phyloP scores from a whole-genome alignment of 2,113 vertebrate species.

The Gallinago media region DNA sequence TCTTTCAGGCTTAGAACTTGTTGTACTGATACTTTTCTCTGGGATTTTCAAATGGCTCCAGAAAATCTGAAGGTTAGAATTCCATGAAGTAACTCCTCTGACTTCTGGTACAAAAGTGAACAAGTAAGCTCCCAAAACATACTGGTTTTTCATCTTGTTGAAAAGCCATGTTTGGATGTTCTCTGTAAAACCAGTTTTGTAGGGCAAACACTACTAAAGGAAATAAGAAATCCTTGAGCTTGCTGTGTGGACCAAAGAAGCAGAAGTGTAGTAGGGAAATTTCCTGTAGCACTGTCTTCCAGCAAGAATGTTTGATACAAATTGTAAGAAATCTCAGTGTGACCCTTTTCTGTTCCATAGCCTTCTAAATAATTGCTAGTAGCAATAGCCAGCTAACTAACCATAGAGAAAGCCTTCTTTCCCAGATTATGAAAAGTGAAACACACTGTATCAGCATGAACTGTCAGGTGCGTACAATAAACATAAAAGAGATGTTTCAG shows the following conservation, averaged over 20 bases:
- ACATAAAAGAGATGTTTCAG: background rate
- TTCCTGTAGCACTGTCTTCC: background rate
- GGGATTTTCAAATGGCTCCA: background rate
- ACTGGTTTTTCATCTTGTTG: background rate
- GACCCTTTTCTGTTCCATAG: background rate
- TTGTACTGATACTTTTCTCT: background rate
- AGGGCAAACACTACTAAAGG: background rate
- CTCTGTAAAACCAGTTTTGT: background rate
- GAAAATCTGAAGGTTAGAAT: background rate
- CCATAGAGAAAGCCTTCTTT: background rate
- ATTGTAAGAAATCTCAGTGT: background rate
- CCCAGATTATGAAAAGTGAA: background rate
- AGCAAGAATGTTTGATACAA: background rate
- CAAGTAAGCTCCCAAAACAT: background rate
- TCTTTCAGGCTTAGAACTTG: background rate
- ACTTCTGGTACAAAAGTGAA: background rate
- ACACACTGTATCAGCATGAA: background rate
- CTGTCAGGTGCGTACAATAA: background rate
- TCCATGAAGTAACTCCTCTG: background rate
- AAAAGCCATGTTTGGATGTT: background rate
- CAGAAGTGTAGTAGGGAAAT: background rate
- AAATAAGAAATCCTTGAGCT: background rate
- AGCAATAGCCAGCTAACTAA: background rate
- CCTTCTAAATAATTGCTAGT: background rate
- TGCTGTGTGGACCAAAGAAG: background rate